A percentile compares a stretch with the other conserved stretches of the same genome.
These are phyloP conservation scores for Pedetes capensis DNA, from an alignment of 2,113 vertebrate genomes.

Conservation along the genomic window DNA sequence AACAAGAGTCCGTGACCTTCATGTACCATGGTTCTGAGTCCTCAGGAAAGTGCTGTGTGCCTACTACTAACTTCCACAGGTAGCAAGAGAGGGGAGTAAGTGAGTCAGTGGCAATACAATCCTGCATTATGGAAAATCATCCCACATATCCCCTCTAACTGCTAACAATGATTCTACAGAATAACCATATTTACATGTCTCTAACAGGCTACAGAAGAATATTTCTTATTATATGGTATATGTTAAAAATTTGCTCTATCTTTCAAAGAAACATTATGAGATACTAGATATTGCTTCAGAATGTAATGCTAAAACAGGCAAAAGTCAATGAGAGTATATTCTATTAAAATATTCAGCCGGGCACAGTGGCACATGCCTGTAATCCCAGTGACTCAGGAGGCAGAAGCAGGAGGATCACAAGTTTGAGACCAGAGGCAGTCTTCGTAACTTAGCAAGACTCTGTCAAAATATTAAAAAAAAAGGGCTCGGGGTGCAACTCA, in stretches of 20 bases:
- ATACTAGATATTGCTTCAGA: background rate
- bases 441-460: no score
- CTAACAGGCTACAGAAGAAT: background rate
- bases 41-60: background rate
- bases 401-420: no score
- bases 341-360: background rate
- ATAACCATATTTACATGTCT: background rate
- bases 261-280: slow-evolving; percentile 1
- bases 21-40: background rate
- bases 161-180: background rate
- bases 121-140: background rate
- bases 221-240: background rate
- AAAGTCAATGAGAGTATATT: background rate
- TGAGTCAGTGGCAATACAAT: background rate
- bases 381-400: no score
- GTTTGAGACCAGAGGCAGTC: no score
- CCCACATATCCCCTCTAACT: background rate
- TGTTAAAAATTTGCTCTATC: background rate
- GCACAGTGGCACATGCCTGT: no score
- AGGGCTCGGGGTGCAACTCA: no score
- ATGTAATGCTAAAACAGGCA: background rate
- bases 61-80: background rate
- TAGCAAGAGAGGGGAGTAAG: background rate
- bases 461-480: no score
- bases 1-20: background rate